A percentile compares a stretch with the other conserved stretches of the same genome.
Evolutionary conservation across 2,113 vertebrate species (phyloP).

Genomic region (Megaptera novaeangliae): DNA sequence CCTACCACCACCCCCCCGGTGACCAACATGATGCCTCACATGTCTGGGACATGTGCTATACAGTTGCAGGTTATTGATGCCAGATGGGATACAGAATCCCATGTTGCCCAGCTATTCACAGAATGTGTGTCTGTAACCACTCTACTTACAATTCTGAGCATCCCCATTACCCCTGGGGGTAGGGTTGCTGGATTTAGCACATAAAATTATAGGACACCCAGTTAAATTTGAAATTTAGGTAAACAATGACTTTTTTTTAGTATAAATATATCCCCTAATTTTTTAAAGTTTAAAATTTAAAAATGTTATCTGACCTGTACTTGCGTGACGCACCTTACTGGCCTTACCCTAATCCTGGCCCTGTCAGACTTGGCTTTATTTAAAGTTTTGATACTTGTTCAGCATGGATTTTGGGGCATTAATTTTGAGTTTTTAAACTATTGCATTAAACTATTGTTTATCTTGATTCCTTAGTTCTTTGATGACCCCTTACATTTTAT

Average conservation of each 20-base stretch:
- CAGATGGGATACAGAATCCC: neutral
- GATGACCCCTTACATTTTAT: neutral
- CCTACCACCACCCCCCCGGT: accelerated
- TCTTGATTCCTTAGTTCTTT: neutral
- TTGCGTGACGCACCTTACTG: neutral
- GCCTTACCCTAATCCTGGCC: neutral
- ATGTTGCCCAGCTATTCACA: neutral
- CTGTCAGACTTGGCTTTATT: neutral
- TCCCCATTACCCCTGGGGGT: accelerated
- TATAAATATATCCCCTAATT: neutral
- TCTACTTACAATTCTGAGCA: neutral
- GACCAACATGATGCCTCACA: neutral
- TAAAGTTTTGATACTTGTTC: neutral
- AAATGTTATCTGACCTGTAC: neutral
- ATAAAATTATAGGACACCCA: neutral
- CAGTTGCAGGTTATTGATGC: neutral
- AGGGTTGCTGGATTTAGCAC: neutral
- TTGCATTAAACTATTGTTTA: neutral
- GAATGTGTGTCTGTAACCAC: neutral
- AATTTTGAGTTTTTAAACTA: neutral
- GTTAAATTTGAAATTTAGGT: neutral
- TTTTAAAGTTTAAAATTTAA: neutral
- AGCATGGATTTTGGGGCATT: neutral
- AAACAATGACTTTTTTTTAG: neutral
- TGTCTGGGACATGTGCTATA: neutral